Base-by-base conservation (phyloP, 1,140 invertebrate species). In the Portunus trituberculatus region DNA sequence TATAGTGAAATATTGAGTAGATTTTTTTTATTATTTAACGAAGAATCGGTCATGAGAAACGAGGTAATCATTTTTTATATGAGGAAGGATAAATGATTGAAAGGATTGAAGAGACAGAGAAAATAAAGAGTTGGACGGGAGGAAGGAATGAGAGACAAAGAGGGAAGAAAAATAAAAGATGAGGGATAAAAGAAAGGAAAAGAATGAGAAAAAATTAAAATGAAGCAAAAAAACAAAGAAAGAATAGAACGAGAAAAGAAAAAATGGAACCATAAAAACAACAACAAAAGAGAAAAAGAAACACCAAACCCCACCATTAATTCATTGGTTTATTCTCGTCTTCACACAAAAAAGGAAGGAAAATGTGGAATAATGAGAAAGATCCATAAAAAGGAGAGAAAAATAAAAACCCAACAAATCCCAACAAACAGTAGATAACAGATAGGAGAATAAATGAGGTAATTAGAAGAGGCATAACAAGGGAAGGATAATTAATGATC, bases 401-500 rank as follows among this genome's bases (percentile, higher is more conserved):
- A 20, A 76, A 7, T 8, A 76, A 76, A n/a, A 25, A 76, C 6
- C 3, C 2, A 20, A 20, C 52, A 12, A 59, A 59, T 59, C 3
- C 3, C 12, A 2, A 59, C 3, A 10, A 59, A 59, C 10, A 59
- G 16, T 59, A 59, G 12, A 20, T 14, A 59, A 20, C 52, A 59
- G 52, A 59, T 59, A 59, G 16, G 52, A 59, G 52, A 59, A 59
- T 59, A 59, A 59, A 59, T 59, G 52, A 59, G 52, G 52, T 59
- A 59, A 59, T 59, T 59, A 59, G 52, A 59, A 76, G 67, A 76
- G 67, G 67, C 67, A 76, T n/a, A 76, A 76, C 67, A 76, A 76
- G 67, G 67, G 67, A 12, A n/a, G n/a, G 67, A n/a, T 76, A 76
- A 76, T 76, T 76, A 76, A 76, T 76, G 67, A n/a, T 76, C 67